Evolutionary conservation across 30 jellyfish, hydroid and myxozoan genomes (phyloP).

Genomic region (Hydractinia echinata): DNA sequence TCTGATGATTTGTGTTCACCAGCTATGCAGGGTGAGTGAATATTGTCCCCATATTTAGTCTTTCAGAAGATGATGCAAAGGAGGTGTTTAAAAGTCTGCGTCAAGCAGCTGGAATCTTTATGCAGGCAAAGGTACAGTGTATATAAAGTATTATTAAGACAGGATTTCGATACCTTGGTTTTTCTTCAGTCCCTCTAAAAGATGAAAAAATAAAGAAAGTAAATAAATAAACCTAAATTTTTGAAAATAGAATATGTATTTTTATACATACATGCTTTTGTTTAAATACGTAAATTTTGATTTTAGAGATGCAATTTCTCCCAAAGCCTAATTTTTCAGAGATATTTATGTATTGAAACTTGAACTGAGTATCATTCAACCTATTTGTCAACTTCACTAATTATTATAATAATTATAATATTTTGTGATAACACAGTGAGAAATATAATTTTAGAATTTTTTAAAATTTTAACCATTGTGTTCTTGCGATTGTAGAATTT

Average conservation of each 20-base stretch:
- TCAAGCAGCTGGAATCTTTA: slow-evolving; percentile 89
- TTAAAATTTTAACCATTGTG: background rate
- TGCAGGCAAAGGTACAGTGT: slow-evolving; percentile 70
- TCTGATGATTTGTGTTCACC: too few relatives aligned
- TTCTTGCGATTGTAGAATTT: slow-evolving; percentile 35
- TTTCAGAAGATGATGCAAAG: slow-evolving; percentile 91
- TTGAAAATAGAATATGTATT: too few relatives aligned
- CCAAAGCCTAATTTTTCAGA: background rate
- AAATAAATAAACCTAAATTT: too few relatives aligned
- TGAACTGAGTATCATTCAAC: background rate
- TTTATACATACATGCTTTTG: too few relatives aligned
- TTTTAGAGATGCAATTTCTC: background rate
- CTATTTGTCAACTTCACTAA: background rate
- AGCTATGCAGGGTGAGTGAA: too few relatives aligned
- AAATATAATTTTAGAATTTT: background rate
- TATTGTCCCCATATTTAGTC: slow-evolving; percentile 22
- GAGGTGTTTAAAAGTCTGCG: slow-evolving; percentile 81
- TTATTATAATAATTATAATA: background rate
- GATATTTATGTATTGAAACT: background rate
- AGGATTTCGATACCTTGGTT: too few relatives aligned
- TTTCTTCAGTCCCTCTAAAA: too few relatives aligned
- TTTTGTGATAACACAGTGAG: too few relatives aligned
- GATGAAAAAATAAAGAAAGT: too few relatives aligned
- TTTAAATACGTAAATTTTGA: background rate
- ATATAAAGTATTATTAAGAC: too few relatives aligned